These are phyloP conservation scores for Tapirus terrestris DNA, from an alignment of 2,113 vertebrate species.

Conservation along the genomic window DNA sequence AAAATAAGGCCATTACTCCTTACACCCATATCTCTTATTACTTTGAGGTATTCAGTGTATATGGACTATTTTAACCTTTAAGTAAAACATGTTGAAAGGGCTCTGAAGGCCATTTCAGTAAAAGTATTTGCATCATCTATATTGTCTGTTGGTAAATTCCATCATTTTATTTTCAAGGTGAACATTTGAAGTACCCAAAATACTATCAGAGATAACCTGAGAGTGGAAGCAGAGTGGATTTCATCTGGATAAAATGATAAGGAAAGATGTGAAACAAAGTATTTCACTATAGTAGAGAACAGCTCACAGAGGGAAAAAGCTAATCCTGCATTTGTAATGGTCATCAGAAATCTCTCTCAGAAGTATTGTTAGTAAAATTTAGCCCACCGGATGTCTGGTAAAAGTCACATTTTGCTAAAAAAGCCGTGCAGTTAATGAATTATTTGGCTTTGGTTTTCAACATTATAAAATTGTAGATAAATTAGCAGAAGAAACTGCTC, in stretches of 20 bases:
- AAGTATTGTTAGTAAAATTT: not conserved
- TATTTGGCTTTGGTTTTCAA: not conserved
- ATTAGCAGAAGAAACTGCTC: not conserved
- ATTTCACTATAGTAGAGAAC: not conserved
- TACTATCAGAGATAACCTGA: not conserved
- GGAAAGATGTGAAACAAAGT: not conserved
- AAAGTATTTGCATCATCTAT: not conserved
- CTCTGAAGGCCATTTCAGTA: not conserved
- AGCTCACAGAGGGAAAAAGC: not conserved
- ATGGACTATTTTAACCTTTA: not conserved
- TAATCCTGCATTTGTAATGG: not conserved
- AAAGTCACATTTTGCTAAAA: not conserved
- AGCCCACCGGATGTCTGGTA: not conserved
- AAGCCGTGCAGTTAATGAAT: not conserved
- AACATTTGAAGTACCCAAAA: not conserved
- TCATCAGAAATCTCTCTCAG: not conserved
- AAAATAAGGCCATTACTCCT: not conserved
- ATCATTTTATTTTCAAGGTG: not conserved
- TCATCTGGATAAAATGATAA: not conserved
- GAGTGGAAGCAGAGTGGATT: not conserved
- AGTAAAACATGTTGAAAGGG: not conserved
- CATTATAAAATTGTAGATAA: slow-evolving; percentile 29
- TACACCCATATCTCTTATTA: not conserved
- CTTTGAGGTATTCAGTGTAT: not conserved
- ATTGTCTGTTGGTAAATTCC: not conserved